phyloP scores from a whole-genome alignment of 2,797 vertebrate species.

The Manis pentadactyla region DNA sequence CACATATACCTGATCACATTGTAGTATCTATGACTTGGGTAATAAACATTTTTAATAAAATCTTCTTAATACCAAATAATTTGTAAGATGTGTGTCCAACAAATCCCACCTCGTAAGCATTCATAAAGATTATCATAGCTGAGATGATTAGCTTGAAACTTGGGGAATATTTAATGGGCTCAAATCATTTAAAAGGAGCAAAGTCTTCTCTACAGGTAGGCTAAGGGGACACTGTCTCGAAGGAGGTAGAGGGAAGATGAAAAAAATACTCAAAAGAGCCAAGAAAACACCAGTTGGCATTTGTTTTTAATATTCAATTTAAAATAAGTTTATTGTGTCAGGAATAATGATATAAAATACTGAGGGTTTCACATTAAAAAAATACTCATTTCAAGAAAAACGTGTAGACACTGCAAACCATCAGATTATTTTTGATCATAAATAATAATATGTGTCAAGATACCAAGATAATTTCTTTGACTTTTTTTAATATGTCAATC shows the following conservation, averaged over 20 bases:
- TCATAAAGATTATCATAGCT: background rate
- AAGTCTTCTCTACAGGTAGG: background rate
- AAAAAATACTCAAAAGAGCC: background rate
- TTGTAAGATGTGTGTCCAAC: background rate
- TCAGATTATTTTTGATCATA: background rate
- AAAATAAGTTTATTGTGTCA: background rate
- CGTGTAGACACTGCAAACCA: background rate
- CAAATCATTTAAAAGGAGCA: background rate
- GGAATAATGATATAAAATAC: background rate
- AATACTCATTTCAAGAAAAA: background rate
- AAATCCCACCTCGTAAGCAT: background rate
- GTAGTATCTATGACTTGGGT: background rate
- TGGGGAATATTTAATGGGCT: background rate
- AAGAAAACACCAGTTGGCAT: background rate
- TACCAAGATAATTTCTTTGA: background rate
- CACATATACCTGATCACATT: background rate
- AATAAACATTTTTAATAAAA: conserved; percentile 17
- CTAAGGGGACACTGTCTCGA: background rate
- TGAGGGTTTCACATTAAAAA: background rate
- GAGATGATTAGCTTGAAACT: background rate
- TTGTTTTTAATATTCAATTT: background rate
- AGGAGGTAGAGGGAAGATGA: background rate
- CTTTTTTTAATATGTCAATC: background rate
- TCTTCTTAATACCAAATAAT: background rate
- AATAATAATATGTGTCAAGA: background rate